Evolutionary conservation across 2,113 vertebrate genomes (phyloP), one percentile per base, ranked within the genome.

Genomic region (Saiga tatarica): DNA sequence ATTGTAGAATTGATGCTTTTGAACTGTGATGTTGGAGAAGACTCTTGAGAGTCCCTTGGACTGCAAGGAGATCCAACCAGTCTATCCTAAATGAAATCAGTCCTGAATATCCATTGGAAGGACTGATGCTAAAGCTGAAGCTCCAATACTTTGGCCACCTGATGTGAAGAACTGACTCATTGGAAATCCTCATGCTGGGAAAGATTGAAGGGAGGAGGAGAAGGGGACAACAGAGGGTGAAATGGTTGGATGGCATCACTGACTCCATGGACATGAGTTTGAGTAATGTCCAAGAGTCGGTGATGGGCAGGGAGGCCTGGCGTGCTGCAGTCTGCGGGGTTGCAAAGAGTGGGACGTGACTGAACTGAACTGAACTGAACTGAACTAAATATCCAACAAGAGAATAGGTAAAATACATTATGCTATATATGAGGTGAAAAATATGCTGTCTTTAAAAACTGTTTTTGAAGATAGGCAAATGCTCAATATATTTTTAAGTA

Each of bases 341-440:
- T 0, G 8, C n/a, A 74, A 71, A 39, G 67, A 39, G 67, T 74
- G 1, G 2, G 19, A 39, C 2, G 1, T 1, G 5, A 74, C 4
- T 67, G 33, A 19, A 17, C 64, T 36, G 64, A 45, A 45, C 45
- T 45, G 7, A 64, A 67, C 33, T 67, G n/a, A 74, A 23, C n/a
- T 74, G n/a, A 71, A 67, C 62, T 19, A 67, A n/a, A 39, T 74
- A 74, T 23, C 67, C 3, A 78, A 42, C 33, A 59, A 67, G 42
- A 59, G 42, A 85, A 16, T 52, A 67, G 52, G 39, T 30, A 83
- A 83, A 33, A 62, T 83, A 83, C 47, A 28, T 82, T 82, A 47
- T 82, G 45, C n/a, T 83, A 42, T 45, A 33, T 83, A 64, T 57
- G 74, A 78, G 7, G 55, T 89, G 33, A 93, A 85, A 53, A 76